Evolutionary conservation across 1,140 invertebrate species (phyloP), one percentile per base, ranked within the genome.

Genomic region (Drosophila teissieri): DNA sequence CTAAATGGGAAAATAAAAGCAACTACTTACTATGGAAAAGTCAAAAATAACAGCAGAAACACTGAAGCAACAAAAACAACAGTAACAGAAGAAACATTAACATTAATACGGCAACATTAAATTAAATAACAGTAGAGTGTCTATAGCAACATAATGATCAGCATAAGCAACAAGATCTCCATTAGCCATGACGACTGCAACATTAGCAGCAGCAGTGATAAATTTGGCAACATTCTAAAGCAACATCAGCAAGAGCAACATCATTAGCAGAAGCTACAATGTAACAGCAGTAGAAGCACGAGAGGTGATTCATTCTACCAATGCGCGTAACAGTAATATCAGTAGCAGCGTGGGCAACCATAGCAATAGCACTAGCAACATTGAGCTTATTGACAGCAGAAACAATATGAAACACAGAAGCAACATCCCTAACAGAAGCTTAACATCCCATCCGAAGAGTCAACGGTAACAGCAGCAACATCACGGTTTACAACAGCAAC

Each of bases 381-480:
- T 49, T 3, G 37, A 6, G n/a, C 7, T 31, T 14, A 15, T 27
- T 34, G 46, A 49, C 46, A 31, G 46, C 48, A 49, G 24, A 8
- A 44, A 44, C 44, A 22, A 12, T 14, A 37, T 31, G 17, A 24
- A 15, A 37, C 36, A 12, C 12, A 37, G 11, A 11, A 37, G 14
- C 37, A 39, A 39, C 37, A 39, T 39, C 37, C 15, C 8, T 65
- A 56, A 51, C 49, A 72, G 12, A 57, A 54, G 54, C 39, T 39
- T 0, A 19, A 19, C 19, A 19, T 19, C 19, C 19, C 1, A 14
- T 39, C 37, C 0, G 37, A 37, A 14, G 37, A 14, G 12, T 14
- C 37, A 39, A 39, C 37, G 3, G 10, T 39, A 39, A 54, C 57
- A 60, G 57, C 57, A 31, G 15, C 24, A 51, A 31, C n/a, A 49